These are phyloP conservation scores for Empis livida DNA, from an alignment of 2,888 invertebrate species.

Conservation along the genomic window DNA sequence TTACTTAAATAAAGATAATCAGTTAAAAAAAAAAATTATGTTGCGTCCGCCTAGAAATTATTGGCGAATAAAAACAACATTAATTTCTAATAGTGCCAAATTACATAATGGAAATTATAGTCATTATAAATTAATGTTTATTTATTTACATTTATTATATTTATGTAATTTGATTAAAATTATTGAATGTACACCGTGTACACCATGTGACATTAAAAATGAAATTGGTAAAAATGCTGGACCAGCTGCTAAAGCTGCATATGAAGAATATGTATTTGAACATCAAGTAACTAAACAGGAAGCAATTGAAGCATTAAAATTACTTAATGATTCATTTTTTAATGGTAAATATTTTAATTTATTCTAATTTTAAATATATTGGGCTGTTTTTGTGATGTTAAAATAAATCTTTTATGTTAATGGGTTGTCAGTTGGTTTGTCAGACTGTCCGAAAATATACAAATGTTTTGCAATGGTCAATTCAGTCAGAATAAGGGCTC, in stretches of 20 bases:
- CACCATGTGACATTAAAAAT: conserved; percentile 25
- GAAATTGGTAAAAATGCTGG: conserved; percentile 10
- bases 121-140: neutral
- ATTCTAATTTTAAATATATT: too few relatives aligned
- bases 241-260: conserved; percentile 12
- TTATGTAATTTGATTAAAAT: conserved; percentile 18
- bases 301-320: conserved; percentile 25
- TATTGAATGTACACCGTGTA: conserved; percentile 14
- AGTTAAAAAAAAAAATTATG: too few relatives aligned
- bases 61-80: too few relatives aligned
- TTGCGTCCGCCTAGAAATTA: too few relatives aligned
- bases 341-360: conserved; percentile 15
- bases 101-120: too few relatives aligned
- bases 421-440: too few relatives aligned
- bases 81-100: too few relatives aligned
- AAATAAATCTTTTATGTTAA: too few relatives aligned
- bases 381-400: neutral
- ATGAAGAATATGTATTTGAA: conserved; percentile 30
- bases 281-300: conserved; percentile 31
- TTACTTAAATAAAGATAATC: too few relatives aligned
- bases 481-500: too few relatives aligned
- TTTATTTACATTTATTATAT: conserved; percentile 10
- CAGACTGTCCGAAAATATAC: too few relatives aligned
- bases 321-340: conserved; percentile 24
- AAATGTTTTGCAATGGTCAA: too few relatives aligned